Base-by-base conservation (phyloP, 2,888 invertebrate species). In the Drymonia ruficornis region DNA sequence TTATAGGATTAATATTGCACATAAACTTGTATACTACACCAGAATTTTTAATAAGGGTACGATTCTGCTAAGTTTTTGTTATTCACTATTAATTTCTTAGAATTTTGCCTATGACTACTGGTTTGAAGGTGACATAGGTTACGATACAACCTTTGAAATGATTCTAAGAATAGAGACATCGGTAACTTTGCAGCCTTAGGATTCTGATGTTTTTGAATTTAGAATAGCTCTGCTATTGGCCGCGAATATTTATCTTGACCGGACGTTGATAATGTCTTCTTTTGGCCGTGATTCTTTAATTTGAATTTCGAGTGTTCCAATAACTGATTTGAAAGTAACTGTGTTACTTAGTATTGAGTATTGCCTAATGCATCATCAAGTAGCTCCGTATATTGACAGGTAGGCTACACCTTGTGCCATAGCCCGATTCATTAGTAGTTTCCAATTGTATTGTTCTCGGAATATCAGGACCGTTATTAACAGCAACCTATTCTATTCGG, bases 391-490 rank as follows among this genome's bases (percentile, higher is more conserved):
- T 63, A 57, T 54, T 65, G 66, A 60, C 58, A 55, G 56, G 52
- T 56, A 66, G 69, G 65, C 74, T 74, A 78, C 74, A 83, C 70
- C 67, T 83, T 80, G 76, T 75, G 69, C 78, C 80, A 81, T 74
- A 76, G 74, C 75, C 75, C 78, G 74, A 83, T 81, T 87, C 86
- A 88, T 89, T 89, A 86, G 83, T 79, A 84, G 82, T 86, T 80
- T 81, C 83, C 85, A 86, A 87, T 87, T 86, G 86, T 86, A 89
- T 88, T 87, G 87, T 89, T 89, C 89, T 83, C 65, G 66, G 83
- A 88, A 88, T 82, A 86, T 83, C 76, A 83, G 71, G 65, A 74
- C 81, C 78, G 81, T 81, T 83, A 80, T 83, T 80, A 79, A 80
- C 76, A 79, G 80, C 73, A 80, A 76, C 72, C 81, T 78, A 81